Conservation (phyloP, 2,888 invertebrate species). For the Xestia xanthographa region DNA sequence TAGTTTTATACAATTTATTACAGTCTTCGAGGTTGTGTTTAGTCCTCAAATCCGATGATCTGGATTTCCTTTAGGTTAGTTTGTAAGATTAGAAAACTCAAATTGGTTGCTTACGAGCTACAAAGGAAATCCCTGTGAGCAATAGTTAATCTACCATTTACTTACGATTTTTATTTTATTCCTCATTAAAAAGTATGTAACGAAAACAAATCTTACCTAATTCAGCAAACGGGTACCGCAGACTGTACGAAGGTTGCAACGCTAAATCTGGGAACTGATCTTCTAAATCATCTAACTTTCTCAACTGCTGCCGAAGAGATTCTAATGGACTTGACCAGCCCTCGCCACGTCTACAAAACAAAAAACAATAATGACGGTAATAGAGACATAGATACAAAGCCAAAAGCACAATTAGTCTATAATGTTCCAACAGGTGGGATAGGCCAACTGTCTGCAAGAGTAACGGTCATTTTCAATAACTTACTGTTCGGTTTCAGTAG, state of each 20-base stretch:
- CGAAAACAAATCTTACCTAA: conserved; percentile 84
- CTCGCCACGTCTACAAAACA: conserved; percentile 81
- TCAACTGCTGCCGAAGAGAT: conserved; percentile 94
- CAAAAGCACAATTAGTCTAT: not conserved
- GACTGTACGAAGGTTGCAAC: conserved; percentile 94
- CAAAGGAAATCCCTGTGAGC: too few relatives aligned
- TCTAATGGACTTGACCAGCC: conserved; percentile 94
- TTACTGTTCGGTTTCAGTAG: too few relatives aligned
- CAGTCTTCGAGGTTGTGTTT: too few relatives aligned
- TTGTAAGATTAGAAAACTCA: too few relatives aligned
- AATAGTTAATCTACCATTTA: too few relatives aligned
- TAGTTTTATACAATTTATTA: too few relatives aligned
- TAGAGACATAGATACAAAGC: not conserved
- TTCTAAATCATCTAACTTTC: conserved; percentile 95
- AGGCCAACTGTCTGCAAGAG: not conserved
- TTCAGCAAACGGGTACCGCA: conserved; percentile 95
- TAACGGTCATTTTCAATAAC: too few relatives aligned
- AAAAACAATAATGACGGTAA: not conserved
- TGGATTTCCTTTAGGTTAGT: too few relatives aligned
- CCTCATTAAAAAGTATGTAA: not conserved
- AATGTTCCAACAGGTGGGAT: not conserved
- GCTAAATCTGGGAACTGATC: conserved; percentile 94
- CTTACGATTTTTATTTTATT: not conserved
- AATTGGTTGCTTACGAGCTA: not conserved
- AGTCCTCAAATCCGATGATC: too few relatives aligned